Percentiles rank a stretch among this genome's conserved stretches.
Evolutionary conservation across 2,888 invertebrate genomes (phyloP).

Genomic region (Timandra comae): DNA sequence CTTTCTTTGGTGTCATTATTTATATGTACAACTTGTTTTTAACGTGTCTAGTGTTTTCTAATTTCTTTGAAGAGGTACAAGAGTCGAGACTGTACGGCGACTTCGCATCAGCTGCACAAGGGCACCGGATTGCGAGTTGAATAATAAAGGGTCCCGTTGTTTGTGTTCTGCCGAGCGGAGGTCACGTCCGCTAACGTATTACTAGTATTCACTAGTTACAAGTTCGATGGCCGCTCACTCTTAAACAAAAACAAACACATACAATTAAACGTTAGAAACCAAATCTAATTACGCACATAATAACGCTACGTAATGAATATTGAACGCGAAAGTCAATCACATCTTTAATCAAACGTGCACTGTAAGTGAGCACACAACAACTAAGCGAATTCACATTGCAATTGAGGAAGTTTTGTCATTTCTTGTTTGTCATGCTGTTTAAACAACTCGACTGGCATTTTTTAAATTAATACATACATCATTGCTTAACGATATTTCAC

Average conservation of each 20-base stretch:
- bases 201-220: no score
- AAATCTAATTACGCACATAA: conserved; percentile 36
- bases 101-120: conserved; percentile 16
- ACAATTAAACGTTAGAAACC: conserved; percentile 23
- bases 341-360: conserved; percentile 25
- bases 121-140: conserved; percentile 41
- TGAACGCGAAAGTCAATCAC: conserved; percentile 42
- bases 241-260: conserved; percentile 20
- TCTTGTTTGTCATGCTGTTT: conserved; percentile 23
- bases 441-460: conserved; percentile 14
- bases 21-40: no score
- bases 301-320: conserved; percentile 51
- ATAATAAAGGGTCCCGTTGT: conserved; percentile 56
- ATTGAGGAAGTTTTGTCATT: conserved; percentile 18
- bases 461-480: conserved; percentile 5
- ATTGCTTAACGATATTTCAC: conserved; percentile 14
- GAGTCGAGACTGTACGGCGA: no score
- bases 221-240: conserved; percentile 46
- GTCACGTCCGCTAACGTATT: conserved; percentile 53
- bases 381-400: conserved; percentile 25
- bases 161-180: conserved; percentile 43
- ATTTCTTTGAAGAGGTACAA: no score
- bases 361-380: conserved; percentile 26
- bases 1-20: no score
- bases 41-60: no score